These are phyloP conservation scores for Chiroxiphia lanceolata DNA, from an alignment of 2,797 vertebrate species.

Conservation along the genomic window DNA sequence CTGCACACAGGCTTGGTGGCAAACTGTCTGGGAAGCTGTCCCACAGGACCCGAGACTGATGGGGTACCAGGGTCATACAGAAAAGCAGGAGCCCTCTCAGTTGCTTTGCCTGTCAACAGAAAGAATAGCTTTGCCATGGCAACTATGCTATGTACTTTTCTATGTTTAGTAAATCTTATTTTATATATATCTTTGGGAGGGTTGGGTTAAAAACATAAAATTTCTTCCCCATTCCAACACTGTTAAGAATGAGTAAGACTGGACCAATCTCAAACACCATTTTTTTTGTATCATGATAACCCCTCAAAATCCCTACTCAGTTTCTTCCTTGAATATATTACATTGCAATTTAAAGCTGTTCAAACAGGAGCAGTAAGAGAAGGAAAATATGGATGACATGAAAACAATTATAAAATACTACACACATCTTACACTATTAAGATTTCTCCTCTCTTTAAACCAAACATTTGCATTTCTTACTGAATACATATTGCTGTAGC, in stretches of 20 bases:
- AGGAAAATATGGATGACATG: not conserved
- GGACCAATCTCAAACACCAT: not conserved
- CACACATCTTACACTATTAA: not conserved
- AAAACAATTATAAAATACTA: not conserved
- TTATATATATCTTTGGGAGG: not conserved
- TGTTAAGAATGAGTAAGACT: not conserved
- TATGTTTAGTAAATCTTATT: not conserved
- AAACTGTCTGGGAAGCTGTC: not conserved
- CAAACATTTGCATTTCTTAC: not conserved
- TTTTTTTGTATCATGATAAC: not conserved
- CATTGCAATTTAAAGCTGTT: not conserved
- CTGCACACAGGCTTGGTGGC: not conserved
- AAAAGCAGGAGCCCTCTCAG: not conserved
- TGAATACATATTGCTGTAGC: not conserved
- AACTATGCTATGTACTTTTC: not conserved
- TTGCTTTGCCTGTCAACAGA: not conserved
- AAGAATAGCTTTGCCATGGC: slow-evolving; percentile 12
- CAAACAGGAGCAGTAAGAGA: not conserved
- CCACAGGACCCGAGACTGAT: not conserved
- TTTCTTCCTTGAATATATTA: not conserved
- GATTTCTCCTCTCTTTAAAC: not conserved
- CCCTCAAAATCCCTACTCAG: not conserved
- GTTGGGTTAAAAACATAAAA: not conserved
- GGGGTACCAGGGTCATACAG: not conserved
- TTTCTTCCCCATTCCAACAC: not conserved